These are phyloP conservation scores for Schrankia costaestrigalis DNA, from an alignment of 2,888 invertebrate species.

Conservation along the genomic window DNA sequence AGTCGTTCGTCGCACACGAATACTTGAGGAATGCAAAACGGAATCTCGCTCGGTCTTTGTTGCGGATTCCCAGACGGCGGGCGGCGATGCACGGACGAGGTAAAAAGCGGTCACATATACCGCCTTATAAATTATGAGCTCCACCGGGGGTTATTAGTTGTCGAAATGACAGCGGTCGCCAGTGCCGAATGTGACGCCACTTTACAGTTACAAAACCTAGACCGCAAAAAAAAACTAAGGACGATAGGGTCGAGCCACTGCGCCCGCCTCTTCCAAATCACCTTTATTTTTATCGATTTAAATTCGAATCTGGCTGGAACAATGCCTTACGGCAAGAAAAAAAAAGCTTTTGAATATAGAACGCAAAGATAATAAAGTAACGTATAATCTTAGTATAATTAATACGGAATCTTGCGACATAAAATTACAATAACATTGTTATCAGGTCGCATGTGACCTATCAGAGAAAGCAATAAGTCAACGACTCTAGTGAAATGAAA, in stretches of 20 bases:
- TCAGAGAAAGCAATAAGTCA: slow-evolving; percentile 63
- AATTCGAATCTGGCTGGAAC: slow-evolving; percentile 54
- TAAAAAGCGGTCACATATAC: slow-evolving; percentile 73
- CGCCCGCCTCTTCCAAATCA: slow-evolving; percentile 48
- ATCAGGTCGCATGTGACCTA: slow-evolving; percentile 59
- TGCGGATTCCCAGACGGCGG: slow-evolving; percentile 78
- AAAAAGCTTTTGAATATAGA: slow-evolving; percentile 43
- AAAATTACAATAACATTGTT: slow-evolving; percentile 62
- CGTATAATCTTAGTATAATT: slow-evolving; percentile 33
- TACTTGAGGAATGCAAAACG: slow-evolving; percentile 72
- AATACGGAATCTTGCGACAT: slow-evolving; percentile 42
- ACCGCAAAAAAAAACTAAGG: slow-evolving; percentile 62
- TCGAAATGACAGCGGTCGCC: slow-evolving; percentile 58
- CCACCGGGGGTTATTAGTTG: slow-evolving; percentile 63
- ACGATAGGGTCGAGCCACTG: slow-evolving; percentile 53
- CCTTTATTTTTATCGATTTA: slow-evolving; percentile 52
- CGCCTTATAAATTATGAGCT: slow-evolving; percentile 71
- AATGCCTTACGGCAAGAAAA: slow-evolving; percentile 35
- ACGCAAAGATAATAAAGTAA: slow-evolving; percentile 36
- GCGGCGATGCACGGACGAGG: slow-evolving; percentile 43
- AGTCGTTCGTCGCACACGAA: slow-evolving; percentile 56
- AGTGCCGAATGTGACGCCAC: slow-evolving; percentile 51
- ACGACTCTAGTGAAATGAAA: slow-evolving; percentile 59
- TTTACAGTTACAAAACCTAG: slow-evolving; percentile 68
- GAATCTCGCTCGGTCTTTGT: slow-evolving; percentile 73